Evolutionary conservation across 1,140 invertebrate genomes (phyloP).

Genomic region (Galendromus occidentalis): DNA sequence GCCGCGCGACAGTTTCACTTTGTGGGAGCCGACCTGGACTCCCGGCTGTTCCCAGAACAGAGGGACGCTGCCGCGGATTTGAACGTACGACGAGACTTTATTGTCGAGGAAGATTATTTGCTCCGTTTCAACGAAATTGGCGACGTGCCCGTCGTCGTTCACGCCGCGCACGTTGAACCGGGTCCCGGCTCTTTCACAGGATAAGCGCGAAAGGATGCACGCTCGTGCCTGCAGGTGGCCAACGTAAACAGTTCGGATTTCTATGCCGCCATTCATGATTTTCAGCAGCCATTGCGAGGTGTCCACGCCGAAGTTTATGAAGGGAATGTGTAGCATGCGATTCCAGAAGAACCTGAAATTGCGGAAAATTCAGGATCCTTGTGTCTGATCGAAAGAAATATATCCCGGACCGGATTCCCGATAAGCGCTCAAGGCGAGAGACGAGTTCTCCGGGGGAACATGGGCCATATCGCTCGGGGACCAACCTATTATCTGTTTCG

Average conservation of each 20-base stretch:
- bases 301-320: conserved; percentile 69
- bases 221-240: conserved; percentile 76
- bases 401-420: background rate
- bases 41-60: conserved; percentile 98
- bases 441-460: background rate
- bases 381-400: background rate
- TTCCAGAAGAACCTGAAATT: conserved; percentile 40
- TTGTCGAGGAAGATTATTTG: conserved; percentile 78
- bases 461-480: conserved; percentile 42
- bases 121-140: conserved; percentile 99
- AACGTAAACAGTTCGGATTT: conserved; percentile 85
- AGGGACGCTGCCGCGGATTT: conserved; percentile 84
- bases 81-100: conserved; percentile 40
- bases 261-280: conserved; percentile 84
- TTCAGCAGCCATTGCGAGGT: conserved; percentile 71
- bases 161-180: conserved; percentile 93
- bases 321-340: conserved; percentile 72
- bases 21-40: conserved; percentile 96
- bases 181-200: conserved; percentile 86
- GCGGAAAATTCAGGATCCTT: background rate
- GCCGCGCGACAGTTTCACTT: conserved; percentile 85
- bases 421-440: background rate
- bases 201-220: conserved; percentile 78
- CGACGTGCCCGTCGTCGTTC: conserved; percentile 96
- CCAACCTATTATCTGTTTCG: conserved; percentile 78